Conservation (phyloP, 2,113 vertebrate genomes). For the Turdus rufiventris region DNA sequence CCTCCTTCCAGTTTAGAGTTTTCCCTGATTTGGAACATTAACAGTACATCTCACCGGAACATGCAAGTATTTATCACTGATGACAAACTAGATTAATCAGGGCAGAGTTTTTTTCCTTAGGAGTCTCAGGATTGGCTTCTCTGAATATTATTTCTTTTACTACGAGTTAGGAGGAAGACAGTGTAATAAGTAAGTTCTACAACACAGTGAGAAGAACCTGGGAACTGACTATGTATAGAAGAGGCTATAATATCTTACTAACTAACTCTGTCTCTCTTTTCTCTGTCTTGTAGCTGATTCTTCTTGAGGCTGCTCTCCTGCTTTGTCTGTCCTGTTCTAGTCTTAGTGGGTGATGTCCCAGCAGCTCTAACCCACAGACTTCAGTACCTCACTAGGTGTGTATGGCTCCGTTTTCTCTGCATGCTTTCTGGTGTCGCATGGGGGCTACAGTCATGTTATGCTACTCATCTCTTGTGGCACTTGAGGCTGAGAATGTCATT, state of each 20-base stretch:
- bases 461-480: background rate
- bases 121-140: background rate
- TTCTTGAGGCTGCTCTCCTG: constrained; percentile 65
- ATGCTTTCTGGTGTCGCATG: constrained; percentile 17
- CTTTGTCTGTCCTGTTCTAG: constrained; percentile 61
- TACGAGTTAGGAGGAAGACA: background rate
- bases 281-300: constrained; percentile 61
- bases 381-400: constrained; percentile 78
- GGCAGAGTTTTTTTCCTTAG: background rate
- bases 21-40: background rate
- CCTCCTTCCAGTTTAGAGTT: background rate
- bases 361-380: constrained; percentile 75
- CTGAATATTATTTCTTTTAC: background rate
- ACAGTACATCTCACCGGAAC: background rate
- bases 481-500: background rate
- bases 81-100: background rate
- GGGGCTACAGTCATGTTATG: background rate
- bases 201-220: background rate
- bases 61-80: background rate
- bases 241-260: background rate
- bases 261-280: constrained; percentile 63
- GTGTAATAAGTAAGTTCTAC: background rate
- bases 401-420: constrained; percentile 67
- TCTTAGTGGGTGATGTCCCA: constrained; percentile 77
- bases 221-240: background rate